Conservation (phyloP, 2,888 invertebrate genomes). For the Mimumesa dahlbomi region DNA sequence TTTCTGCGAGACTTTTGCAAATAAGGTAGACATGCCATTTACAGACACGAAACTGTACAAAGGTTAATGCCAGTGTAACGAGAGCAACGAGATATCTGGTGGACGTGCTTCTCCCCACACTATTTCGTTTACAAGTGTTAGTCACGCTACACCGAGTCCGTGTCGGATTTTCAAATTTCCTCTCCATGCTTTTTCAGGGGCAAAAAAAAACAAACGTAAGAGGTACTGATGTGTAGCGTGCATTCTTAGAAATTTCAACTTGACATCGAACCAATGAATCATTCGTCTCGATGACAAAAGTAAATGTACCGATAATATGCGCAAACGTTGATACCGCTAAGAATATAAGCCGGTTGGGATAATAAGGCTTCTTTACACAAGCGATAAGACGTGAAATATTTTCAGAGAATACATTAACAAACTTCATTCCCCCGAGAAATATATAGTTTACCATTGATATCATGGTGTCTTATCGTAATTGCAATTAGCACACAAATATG, state of each 20-base stretch:
- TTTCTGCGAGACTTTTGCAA: constrained; percentile 44
- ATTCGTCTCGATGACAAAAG: constrained; percentile 10
- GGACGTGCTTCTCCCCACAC: constrained; percentile 18
- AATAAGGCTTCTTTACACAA: neutral
- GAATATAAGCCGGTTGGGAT: neutral
- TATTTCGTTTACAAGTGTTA: constrained; percentile 5
- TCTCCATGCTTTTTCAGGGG: neutral
- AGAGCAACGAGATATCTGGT: constrained; percentile 50
- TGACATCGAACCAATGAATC: constrained; percentile 21
- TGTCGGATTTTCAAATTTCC: constrained; percentile 19
- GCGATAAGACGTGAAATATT: constrained; percentile 15
- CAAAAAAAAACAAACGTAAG: too few relatives aligned
- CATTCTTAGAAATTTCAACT: neutral
- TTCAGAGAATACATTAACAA: neutral
- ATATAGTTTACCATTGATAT: neutral
- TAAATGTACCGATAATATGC: constrained; percentile 7
- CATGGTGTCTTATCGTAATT: neutral
- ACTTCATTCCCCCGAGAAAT: too few relatives aligned
- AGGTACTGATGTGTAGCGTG: too few relatives aligned
- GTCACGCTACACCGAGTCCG: constrained; percentile 24
- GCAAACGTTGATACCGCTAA: neutral
- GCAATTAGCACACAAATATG: neutral
- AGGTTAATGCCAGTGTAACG: constrained; percentile 59
- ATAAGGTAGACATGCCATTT: constrained; percentile 31
- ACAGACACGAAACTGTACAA: constrained; percentile 48